Evolutionary conservation across 2,113 vertebrate species (phyloP), one percentile per base, ranked within the genome.

Genomic region (Ammospiza caudacuta): DNA sequence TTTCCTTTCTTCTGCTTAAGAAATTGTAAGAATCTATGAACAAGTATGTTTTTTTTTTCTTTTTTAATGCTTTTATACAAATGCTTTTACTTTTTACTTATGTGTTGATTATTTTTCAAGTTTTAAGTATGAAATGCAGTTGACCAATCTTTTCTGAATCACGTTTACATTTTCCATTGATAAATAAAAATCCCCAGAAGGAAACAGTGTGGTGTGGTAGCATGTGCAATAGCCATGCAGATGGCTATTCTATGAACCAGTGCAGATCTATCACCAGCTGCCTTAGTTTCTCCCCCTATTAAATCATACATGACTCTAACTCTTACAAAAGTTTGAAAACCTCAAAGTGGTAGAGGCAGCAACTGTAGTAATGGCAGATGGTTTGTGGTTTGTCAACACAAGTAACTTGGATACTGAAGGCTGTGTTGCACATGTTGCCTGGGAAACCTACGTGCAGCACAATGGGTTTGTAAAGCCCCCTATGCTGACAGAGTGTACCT

Each of bases 351-450:
- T 89, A 74, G 76, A 92, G 83, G 41, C 47, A 75, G 73, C 83
- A 96, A 44, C 33, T 83, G 67, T 44, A 76, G 80, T 72, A 94
- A 83, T 31, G 52, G 89, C 82, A 93, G 92, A 76, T 89, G 73
- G 35, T 44, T 4, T 43, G 85, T 63, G 63, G 41, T 82, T 93
- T 95, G 82, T 95, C 85, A 85, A 95, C 92, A 86, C 46, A 54
- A 91, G 43, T 81, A 46, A 83, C 92, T 96, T 35, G 51, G 52
- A 70, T 83, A 75, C 67, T 66, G 95, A 79, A 92, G 77, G 33
- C 66, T 92, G n/a, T 64, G 63, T n/a, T 83, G 35, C 70, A 93
- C 61, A 28, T 92, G 92, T 94, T 97, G 83, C 95, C 89, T 93
- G 83, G 83, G 93, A 96, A 95, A 96, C 90, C 87, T 29, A 12